Conservation (phyloP, 2,113 vertebrate genomes). For the Lynx canadensis region DNA sequence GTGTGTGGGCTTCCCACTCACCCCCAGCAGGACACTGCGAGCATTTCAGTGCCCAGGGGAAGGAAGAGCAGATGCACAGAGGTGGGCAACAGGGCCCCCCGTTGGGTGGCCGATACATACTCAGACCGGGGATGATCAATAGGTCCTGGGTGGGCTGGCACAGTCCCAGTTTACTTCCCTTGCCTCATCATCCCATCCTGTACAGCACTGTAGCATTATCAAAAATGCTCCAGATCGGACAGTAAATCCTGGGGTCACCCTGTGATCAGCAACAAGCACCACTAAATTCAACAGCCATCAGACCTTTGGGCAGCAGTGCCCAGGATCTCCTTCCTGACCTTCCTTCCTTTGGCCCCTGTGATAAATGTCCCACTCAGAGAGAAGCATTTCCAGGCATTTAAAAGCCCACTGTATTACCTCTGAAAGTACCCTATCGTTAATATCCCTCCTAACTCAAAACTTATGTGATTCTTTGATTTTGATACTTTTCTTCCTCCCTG, state of each 20-base stretch:
- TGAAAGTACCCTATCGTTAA: neutral
- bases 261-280: neutral
- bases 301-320: neutral
- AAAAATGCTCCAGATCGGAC: neutral
- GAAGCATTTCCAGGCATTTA: neutral
- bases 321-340: neutral
- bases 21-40: neutral
- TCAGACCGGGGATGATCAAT: neutral
- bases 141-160: neutral
- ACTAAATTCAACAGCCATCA: neutral
- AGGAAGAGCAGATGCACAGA: neutral
- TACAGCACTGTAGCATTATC: neutral
- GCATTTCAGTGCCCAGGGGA: neutral
- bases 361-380: slow-evolving; percentile 13
- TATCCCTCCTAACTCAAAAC: slow-evolving; percentile 19
- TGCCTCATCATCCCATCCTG: neutral
- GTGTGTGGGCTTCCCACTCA: neutral
- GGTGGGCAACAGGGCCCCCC: neutral
- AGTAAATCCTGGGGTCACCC: neutral
- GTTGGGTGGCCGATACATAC: neutral
- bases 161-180: neutral
- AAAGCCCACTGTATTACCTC: neutral
- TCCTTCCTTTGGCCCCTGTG: neutral
- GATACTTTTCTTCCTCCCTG: neutral
- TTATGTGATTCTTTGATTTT: neutral